Base-by-base conservation (phyloP, 2,888 invertebrate genomes). In the Trachelus iudaicus region DNA sequence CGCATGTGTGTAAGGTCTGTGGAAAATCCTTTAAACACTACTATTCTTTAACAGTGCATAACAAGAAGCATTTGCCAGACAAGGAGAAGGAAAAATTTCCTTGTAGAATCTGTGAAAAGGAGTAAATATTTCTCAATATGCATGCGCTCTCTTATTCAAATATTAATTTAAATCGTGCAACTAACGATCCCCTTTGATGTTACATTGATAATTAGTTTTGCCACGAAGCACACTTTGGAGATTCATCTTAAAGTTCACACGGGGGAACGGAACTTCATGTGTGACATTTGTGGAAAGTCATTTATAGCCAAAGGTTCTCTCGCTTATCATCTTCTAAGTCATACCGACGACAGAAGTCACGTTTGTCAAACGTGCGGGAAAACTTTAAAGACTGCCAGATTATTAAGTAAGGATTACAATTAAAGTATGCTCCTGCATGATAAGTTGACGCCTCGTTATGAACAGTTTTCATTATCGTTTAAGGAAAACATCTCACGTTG, bases 251-350 rank as follows among this genome's bases (percentile, higher is more conserved):
- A 88, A 80, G 87, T 89, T 75, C 90, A 90, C 79, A 88, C 86
- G n/a, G 87, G 87, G 35, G 87, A 88, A 37, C 84, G 87, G 40
- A 87, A 89, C 79, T 89, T 87, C 78, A 87, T 87, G 69, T 90
- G 90, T 77, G 90, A 90, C 79, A 84, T 87, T 35, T 90, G 90
- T 79, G 89, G 89, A 9, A 88, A 89, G 81, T 85, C 88, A 40
- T 90, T 89, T 80, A 85, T 88, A n/a, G 86, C 87, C 34, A 89
- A 88, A 80, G 84, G 84, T 34, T 86, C 87, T 75, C 79, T 89
- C 34, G 84, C 84, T 76, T 86, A 88, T 79, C 89, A 89, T 80
- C 83, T 86, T 9, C 78, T 83, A 31, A 84, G 84, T n/a, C 88
- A 88, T 80, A 83, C 84, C 35, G 84, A 85, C 15, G 84, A 83